Conservation (phyloP, 2,888 invertebrate genomes). For the Pandemis heparana region DNA sequence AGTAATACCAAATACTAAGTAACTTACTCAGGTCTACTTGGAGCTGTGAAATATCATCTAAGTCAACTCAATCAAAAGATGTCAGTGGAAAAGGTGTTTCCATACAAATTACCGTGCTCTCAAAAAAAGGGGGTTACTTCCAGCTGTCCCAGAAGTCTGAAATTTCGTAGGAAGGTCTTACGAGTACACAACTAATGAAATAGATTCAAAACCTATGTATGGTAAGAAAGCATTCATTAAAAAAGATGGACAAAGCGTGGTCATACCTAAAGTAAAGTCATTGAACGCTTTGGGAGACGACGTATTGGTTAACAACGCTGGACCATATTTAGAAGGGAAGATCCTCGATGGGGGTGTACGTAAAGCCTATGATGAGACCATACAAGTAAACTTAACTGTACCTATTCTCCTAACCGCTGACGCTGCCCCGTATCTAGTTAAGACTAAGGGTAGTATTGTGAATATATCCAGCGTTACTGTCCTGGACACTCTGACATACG, state of each 20-base stretch:
- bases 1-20: too few relatives aligned
- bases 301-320: constrained; percentile 39
- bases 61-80: too few relatives aligned
- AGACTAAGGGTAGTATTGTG: constrained; percentile 53
- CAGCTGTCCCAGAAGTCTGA: too few relatives aligned
- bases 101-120: too few relatives aligned
- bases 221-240: not conserved
- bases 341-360: not conserved
- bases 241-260: not conserved
- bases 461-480: constrained; percentile 50
- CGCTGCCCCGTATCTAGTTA: constrained; percentile 51
- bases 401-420: constrained; percentile 47
- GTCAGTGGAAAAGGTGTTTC: too few relatives aligned
- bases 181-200: too few relatives aligned
- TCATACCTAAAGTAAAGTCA: not conserved
- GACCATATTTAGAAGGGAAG: not conserved
- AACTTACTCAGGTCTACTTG: too few relatives aligned
- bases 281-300: constrained; percentile 15
- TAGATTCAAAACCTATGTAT: too few relatives aligned
- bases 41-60: too few relatives aligned
- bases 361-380: not conserved
- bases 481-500: not conserved
- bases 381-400: not conserved
- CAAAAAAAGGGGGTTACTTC: too few relatives aligned
- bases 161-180: too few relatives aligned